Base-by-base conservation (phyloP, 2,113 vertebrate genomes). In the Oreochromis tanganicae region DNA sequence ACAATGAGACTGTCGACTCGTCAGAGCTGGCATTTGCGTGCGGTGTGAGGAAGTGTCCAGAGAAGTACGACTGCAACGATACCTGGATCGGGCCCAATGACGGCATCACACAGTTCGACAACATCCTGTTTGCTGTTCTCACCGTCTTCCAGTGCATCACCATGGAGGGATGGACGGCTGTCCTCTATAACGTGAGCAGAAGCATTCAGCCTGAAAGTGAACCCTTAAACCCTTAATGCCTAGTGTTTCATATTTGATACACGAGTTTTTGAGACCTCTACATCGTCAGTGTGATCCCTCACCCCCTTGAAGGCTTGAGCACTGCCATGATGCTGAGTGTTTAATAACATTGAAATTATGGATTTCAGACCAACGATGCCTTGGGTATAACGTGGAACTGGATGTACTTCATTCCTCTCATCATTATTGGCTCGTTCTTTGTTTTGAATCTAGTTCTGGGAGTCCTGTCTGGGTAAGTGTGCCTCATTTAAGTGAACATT, bases 141-240 rank as follows among this genome's bases (percentile, higher is more conserved):
- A 99, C 99, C 24, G 99, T 99, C 85, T 99, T 99, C 96, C 99
- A 99, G 96, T 99, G 99, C 78, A 99, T 99, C 90, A 99, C 99
- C 91, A 99, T 99, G 99, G 99, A 99, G 94, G 99, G 99, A 41
- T 99, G 99, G 99, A 99, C 99, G 5, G 98, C 98, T 6, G 99
- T 99, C 54, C 96, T 99, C 7, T 99, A 99, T 91, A 96, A 97
- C 3, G 97, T 97, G 88, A 96, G 96, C 84, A 7, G 59, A 17
- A 66, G 8, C 21, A 19, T n/a, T 55, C 13, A 19, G 38, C 43
- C 21, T 27, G 32, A 16, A 50, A 36, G 57, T 16, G 3, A 84
- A 34, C 41, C 29, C 10, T 29, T n/a, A 29, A 46, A 14, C 10
- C 14, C 41, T 68, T 68, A 68, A 21, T 21, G 34, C 61, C 61